Evolutionary conservation across 92 coral and sea anemone genomes (phyloP), one percentile per base, ranked within the genome.

Genomic region (Phymanthus crucifer): DNA sequence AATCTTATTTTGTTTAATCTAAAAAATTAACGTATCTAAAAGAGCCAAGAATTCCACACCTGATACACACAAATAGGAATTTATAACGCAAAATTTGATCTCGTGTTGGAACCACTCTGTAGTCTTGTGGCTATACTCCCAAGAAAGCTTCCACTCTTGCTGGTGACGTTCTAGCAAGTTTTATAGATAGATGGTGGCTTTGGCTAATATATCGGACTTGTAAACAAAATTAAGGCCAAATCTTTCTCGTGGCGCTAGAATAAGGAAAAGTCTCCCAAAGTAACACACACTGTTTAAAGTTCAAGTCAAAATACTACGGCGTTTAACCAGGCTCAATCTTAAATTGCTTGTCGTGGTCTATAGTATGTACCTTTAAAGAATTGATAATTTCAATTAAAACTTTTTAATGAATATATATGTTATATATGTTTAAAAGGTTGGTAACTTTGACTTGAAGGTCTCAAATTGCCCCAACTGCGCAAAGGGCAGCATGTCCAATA

Each of bases 91-190:
- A 64, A 75, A 64, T 48, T 61, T 71, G 33, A 71, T 71, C 68
- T 61, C 21, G 40, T 71, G 73, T 40, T 9, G 52, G 9, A 74
- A 27, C 66, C n/a, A 76, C 23, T 61, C 72, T 18, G 56, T 72
- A 77, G 81, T 64, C 81, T 47, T 58, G 23, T 77, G 81, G 81
- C 81, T 29, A 58, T 77, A 17, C 57, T 77, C 54, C 72, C 54
- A 10, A 16, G 69, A 54, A 54, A 54, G 21, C 35, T 66, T 36
- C 74, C 13, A 48, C 46, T 24, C 48, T 40, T 71, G 3, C 8
- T 40, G 58, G 58, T 77, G 81, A 64, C 81, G 14, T 47, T 13
- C 32, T 54, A 38, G 81, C 73, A 24, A 76, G 71, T 57, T 33
- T 24, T 36, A 38, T 76, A 45, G 77, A 50, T 73, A 73, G 77